Base-by-base conservation (phyloP, 2,113 vertebrate genomes). In the Rhizomys pruinosus region DNA sequence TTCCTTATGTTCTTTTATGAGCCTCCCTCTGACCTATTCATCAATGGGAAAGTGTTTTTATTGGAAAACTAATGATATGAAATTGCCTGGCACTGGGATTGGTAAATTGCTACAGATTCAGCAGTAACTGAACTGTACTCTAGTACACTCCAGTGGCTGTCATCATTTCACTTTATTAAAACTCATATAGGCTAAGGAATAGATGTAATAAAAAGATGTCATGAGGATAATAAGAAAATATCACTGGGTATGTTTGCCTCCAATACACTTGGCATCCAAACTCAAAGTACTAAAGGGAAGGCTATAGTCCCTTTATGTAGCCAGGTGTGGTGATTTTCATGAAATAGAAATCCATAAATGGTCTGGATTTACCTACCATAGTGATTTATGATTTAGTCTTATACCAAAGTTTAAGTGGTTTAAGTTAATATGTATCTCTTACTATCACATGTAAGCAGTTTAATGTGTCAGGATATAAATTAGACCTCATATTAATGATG, bases 211-310 rank as follows among this genome's bases (percentile, higher is more conserved):
- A 96, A 97, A 96, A 87, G 86, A 89, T 93, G 68, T 80, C 93
- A 93, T 85, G 94, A 95, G 96, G 52, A 94, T 94, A 92, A 93
- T 97, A 96, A 91, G 88, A 96, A 96, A 94, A 87, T 95, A 96
- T 92, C 87, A 84, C 76, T 84, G 76, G 73, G 34, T 76, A 77
- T 89, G 52, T 96, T 97, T 92, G 89, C 88, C 52, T 97, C 79
- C 68, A 84, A 91, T 86, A 93, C 79, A 91, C 66, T 80, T 95
- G 39, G 71, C 84, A 73, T 94, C 92, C 77, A 89, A 97, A 96
- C 94, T 93, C 93, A 97, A 96, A 92, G 90, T 91, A 96, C 94
- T 93, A 95, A 96, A 96, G 92, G 88, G 93, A 93, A 91, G 64
- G 23, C 20, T 25, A 1, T n/a, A 34, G 63, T 94, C 94, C 94